A percentile compares a stretch with the other conserved stretches of the same genome.
These are phyloP conservation scores for Archaeoteleia sp. DNA, from an alignment of 2,888 invertebrate genomes.

Conservation along the genomic window DNA sequence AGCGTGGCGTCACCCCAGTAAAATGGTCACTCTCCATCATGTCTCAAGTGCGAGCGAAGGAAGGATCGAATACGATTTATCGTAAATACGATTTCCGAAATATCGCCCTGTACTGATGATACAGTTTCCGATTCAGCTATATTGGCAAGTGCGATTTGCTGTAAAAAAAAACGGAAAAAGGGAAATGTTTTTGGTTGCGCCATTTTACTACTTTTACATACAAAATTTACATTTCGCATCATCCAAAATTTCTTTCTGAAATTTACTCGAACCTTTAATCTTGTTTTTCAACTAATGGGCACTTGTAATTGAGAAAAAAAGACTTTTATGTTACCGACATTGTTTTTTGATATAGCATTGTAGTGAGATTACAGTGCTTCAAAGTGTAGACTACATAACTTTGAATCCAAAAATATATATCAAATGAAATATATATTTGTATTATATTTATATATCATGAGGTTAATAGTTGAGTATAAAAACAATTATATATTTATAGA, in stretches of 20 bases:
- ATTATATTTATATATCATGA: not conserved
- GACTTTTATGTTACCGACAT: too few species aligned
- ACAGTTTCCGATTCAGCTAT: conserved; percentile 22
- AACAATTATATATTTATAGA: not conserved
- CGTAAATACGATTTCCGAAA: conserved; percentile 41
- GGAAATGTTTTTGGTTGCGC: not conserved
- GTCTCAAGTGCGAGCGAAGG: conserved; percentile 33
- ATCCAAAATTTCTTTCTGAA: too few species aligned
- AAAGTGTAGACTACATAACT: not conserved
- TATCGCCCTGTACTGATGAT: conserved; percentile 20
- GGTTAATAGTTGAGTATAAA: not conserved
- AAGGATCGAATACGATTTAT: conserved; percentile 39
- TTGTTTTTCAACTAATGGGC: too few species aligned
- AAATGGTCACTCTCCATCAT: conserved; percentile 49
- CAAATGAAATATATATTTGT: not conserved
- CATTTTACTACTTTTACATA: too few species aligned
- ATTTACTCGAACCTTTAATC: too few species aligned
- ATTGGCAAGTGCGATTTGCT: conserved; percentile 10
- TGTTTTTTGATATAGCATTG: too few species aligned
- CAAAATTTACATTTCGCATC: conserved; percentile 5
- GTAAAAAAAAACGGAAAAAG: conserved; percentile 8
- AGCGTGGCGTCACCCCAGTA: conserved; percentile 37
- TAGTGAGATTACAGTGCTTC: too few species aligned
- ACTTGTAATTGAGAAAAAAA: too few species aligned
- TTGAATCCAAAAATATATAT: not conserved